Evolutionary conservation across 64 coral and sea anemone species (phyloP).

Genomic region (Catalaphyllia jardinei): DNA sequence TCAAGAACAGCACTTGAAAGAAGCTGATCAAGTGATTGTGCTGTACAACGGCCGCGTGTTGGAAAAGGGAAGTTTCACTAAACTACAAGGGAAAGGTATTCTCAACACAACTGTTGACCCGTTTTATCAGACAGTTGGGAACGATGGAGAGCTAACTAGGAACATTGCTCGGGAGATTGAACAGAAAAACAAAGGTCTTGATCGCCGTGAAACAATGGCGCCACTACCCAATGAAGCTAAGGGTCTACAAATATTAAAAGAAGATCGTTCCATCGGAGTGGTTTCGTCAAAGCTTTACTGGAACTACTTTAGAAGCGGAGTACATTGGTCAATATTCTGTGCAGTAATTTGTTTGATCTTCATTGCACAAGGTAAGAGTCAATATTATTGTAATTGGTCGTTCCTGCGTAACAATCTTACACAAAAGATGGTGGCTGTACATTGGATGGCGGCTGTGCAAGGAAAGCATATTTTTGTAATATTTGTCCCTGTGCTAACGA

Average conservation of each 20-base stretch:
- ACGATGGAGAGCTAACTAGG: no score
- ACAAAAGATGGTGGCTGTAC: neutral
- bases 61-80: neutral
- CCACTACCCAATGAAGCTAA: neutral
- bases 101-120: no score
- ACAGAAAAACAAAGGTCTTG: neutral
- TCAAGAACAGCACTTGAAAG: conserved; percentile 21
- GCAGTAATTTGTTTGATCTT: no score
- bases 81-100: neutral
- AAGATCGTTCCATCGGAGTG: conserved; percentile 8
- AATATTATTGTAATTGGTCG: no score
- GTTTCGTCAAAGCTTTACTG: conserved; percentile 18
- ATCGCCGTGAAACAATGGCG: neutral
- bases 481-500: no score
- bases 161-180: no score
- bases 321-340: no score
- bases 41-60: neutral
- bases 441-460: neutral
- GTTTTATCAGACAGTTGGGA: no score
- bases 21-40: conserved; percentile 29
- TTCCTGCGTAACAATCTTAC: no score
- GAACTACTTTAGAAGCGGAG: no score
- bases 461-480: no score
- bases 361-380: no score
- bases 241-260: neutral